Conservation (phyloP, 2,113 vertebrate species). For the Puffinus mauretanicus region DNA sequence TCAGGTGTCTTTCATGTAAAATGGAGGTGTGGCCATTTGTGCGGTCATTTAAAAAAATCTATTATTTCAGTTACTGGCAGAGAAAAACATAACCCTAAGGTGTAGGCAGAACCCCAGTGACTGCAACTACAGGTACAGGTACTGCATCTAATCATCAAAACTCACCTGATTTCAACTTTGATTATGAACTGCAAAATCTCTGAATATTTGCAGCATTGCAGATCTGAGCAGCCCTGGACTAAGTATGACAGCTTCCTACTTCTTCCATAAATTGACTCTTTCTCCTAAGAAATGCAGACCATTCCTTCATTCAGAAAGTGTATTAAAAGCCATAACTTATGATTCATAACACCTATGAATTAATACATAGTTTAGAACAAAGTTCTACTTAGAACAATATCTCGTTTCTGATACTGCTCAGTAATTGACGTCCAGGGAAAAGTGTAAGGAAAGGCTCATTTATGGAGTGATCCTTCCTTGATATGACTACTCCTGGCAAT, state of each 20-base stretch:
- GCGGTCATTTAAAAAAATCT: background rate
- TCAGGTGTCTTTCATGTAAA: background rate
- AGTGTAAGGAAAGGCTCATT: background rate
- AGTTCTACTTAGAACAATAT: background rate
- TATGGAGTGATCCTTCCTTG: background rate
- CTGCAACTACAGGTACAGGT: background rate
- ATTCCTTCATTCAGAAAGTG: background rate
- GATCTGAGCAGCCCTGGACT: background rate
- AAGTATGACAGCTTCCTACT: background rate
- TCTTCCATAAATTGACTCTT: background rate
- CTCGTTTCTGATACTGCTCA: background rate
- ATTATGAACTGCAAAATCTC: background rate
- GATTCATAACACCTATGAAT: background rate
- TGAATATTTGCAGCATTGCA: background rate
- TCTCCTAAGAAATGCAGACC: background rate
- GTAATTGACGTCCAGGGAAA: background rate
- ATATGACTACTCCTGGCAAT: background rate
- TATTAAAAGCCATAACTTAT: background rate
- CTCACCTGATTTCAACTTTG: background rate
- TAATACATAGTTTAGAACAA: background rate
- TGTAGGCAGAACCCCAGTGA: background rate
- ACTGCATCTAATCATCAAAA: background rate
- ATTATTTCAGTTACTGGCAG: background rate
- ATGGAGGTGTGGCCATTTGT: background rate
- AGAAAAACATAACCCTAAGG: background rate